Conservation (phyloP, 2,797 vertebrate genomes). For the Leuciscus waleckii region DNA sequence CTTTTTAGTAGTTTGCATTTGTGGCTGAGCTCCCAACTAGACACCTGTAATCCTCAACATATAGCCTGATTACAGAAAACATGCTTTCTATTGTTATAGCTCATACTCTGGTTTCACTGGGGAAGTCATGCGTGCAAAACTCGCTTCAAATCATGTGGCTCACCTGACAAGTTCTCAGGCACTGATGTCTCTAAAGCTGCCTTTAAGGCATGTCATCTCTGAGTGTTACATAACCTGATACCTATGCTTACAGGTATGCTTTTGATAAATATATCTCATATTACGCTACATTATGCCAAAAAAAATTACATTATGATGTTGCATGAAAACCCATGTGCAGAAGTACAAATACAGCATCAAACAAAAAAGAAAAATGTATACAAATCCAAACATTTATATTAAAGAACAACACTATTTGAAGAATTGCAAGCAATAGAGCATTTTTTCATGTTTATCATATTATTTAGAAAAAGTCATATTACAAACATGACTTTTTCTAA, state of each 20-base stretch:
- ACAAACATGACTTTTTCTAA: no score
- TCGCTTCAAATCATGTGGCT: constrained; percentile 27
- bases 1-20: constrained; percentile 29
- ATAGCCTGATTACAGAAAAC: constrained; percentile 48
- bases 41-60: constrained; percentile 53
- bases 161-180: constrained; percentile 8
- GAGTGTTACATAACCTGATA: neutral
- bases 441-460: neutral
- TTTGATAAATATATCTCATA: neutral
- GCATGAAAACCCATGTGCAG: neutral
- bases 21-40: constrained; percentile 27
- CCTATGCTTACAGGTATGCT: constrained; percentile 3
- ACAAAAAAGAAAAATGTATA: neutral
- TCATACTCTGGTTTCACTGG: constrained; percentile 48
- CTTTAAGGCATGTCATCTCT: neutral
- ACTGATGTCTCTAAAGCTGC: neutral
- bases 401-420: no score
- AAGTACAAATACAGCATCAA: neutral
- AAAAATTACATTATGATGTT: neutral
- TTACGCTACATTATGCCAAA: neutral
- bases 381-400: neutral
- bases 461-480: neutral
- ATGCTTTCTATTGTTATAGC: constrained; percentile 47
- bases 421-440: no score
- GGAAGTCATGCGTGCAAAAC: constrained; percentile 16